phyloP scores from a whole-genome alignment of 1,140 invertebrate species.

The Hestina assimilis region DNA sequence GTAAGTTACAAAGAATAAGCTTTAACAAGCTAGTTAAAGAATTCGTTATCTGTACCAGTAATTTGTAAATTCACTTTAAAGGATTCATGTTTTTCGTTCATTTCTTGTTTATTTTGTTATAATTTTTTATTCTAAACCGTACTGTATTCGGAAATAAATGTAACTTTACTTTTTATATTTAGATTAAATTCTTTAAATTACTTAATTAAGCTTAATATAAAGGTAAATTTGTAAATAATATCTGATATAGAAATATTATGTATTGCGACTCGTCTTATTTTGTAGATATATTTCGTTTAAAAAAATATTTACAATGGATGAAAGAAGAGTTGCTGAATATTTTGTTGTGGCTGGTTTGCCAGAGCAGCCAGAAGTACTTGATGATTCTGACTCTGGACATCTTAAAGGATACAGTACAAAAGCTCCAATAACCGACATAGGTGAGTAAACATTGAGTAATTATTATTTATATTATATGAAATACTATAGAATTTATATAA shows the following conservation, averaged over 20 bases:
- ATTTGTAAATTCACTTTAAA: constrained; percentile 52
- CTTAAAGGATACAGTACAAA: constrained; percentile 85
- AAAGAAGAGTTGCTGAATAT: constrained; percentile 92
- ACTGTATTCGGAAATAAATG: constrained; percentile 19
- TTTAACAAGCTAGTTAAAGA: constrained; percentile 11
- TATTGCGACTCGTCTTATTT: no score
- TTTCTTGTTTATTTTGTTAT: constrained; percentile 34
- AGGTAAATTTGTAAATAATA: not conserved
- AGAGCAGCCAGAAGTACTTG: constrained; percentile 87
- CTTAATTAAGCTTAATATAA: not conserved
- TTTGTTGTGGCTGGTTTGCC: constrained; percentile 98
- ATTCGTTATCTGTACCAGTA: constrained; percentile 30
- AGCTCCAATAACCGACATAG: constrained; percentile 95
- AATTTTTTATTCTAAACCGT: constrained; percentile 18
- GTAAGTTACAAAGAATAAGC: constrained; percentile 12
- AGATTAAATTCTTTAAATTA: constrained; percentile 13
- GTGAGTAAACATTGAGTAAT: constrained; percentile 45
- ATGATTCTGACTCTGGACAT: constrained; percentile 90
- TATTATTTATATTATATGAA: not conserved
- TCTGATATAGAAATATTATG: no score
- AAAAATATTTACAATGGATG: constrained; percentile 82
- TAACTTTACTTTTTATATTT: constrained; percentile 13
- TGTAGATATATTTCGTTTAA: constrained; percentile 12
- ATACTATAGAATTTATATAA: not conserved
- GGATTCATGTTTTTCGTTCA: constrained; percentile 45